Percentiles rank a stretch among this genome's conserved stretches.
These are phyloP conservation scores for Drosophila rhopaloa DNA, from an alignment of 1,140 invertebrate species.

Conservation along the genomic window DNA sequence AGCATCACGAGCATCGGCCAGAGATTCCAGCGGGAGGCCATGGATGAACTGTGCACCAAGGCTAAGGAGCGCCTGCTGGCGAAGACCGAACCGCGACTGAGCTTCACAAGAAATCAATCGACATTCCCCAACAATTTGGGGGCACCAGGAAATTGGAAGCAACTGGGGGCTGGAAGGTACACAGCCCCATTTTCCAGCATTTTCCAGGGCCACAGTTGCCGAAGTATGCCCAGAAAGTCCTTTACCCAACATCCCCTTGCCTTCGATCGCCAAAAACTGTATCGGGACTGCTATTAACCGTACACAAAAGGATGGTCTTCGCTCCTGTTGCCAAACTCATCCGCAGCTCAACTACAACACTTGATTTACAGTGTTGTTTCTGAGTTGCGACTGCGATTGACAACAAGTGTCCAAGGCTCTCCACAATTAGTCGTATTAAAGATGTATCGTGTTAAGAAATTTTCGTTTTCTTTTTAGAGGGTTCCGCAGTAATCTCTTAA, in stretches of 20 bases:
- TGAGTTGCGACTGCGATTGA: constrained; percentile 15
- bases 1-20: constrained; percentile 9
- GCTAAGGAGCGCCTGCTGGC: neutral
- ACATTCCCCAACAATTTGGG: neutral
- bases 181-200: constrained; percentile 12
- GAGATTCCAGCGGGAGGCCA: constrained; percentile 6
- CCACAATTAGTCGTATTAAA: constrained; percentile 16
- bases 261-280: constrained; percentile 12
- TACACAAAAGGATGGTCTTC: neutral
- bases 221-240: neutral
- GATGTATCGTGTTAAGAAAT: constrained; percentile 7
- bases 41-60: neutral
- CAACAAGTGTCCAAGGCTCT: neutral
- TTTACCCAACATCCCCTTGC: neutral
- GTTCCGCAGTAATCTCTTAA: no score
- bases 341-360: neutral
- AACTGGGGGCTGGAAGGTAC: neutral
- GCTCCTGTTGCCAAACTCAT: constrained; percentile 1
- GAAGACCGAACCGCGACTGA: neutral
- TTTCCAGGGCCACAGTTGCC: constrained; percentile 6
- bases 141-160: constrained; percentile 3
- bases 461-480: neutral
- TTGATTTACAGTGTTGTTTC: neutral
- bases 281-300: constrained; percentile 18
- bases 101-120: neutral